Evolutionary conservation across 1,140 invertebrate species (phyloP).

Genomic region (Cotesia chilonis): DNA sequence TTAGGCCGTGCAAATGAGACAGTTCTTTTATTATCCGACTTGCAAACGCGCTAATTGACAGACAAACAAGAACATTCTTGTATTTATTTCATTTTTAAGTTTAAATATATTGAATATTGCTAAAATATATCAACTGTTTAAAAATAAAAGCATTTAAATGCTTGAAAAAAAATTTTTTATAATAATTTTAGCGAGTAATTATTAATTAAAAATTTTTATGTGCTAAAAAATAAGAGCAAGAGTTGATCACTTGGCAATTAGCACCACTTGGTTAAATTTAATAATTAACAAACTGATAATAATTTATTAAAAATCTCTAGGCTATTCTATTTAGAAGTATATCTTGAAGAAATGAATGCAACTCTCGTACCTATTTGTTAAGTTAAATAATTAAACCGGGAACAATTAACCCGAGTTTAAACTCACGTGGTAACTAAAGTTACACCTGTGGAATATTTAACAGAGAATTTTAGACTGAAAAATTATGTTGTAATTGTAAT

Average conservation of each 20-base stretch:
- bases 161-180: too few relatives aligned
- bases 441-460: conserved; percentile 44
- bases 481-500: too few relatives aligned
- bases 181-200: too few relatives aligned
- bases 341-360: not conserved
- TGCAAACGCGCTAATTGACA: conserved; percentile 55
- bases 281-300: not conserved
- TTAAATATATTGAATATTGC: not conserved
- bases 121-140: not conserved
- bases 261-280: too few relatives aligned
- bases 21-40: conserved; percentile 44
- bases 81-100: conserved; percentile 39
- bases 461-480: not conserved
- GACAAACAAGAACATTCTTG: conserved; percentile 56
- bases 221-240: too few relatives aligned
- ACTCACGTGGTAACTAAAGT: conserved; percentile 51
- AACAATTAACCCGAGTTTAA: conserved; percentile 59
- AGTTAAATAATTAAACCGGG: conserved; percentile 46
- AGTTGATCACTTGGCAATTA: too few relatives aligned
- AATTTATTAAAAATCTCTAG: not conserved
- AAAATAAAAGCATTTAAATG: too few relatives aligned
- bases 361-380: conserved; percentile 43
- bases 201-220: too few relatives aligned
- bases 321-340: too few relatives aligned
- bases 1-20: conserved; percentile 57